Evolutionary conservation across 2,888 invertebrate genomes (phyloP).

Genomic region (Scaeva pyrastri): DNA sequence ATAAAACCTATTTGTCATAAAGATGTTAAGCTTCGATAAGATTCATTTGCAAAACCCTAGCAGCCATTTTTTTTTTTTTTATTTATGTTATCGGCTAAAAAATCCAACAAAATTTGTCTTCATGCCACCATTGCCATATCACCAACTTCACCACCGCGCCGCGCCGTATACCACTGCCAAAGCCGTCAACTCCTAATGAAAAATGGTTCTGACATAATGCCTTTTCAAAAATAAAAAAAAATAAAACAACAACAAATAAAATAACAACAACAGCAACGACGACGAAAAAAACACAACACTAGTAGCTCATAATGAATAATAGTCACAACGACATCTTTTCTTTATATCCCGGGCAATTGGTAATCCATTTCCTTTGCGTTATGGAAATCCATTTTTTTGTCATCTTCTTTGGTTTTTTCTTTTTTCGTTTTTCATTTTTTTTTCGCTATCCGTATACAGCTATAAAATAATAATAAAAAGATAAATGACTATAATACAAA

Average conservation of each 20-base stretch:
- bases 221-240: neutral
- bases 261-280: neutral
- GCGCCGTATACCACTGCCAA: no score
- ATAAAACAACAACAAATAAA: neutral
- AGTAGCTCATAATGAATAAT: slow-evolving; percentile 52
- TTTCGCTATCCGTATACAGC: slow-evolving; percentile 34
- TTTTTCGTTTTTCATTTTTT: neutral
- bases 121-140: no score
- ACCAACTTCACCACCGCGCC: no score
- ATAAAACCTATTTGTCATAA: no score
- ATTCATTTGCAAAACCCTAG: no score
- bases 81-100: no score
- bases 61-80: no score
- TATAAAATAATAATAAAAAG: slow-evolving; percentile 71
- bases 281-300: no score
- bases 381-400: slow-evolving; percentile 51
- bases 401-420: neutral
- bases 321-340: slow-evolving; percentile 57
- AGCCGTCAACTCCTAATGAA: slow-evolving; percentile 18
- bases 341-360: slow-evolving; percentile 57
- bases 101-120: no score
- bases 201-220: slow-evolving; percentile 19
- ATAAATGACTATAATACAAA: slow-evolving; percentile 59
- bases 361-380: slow-evolving; percentile 67
- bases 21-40: no score